Evolutionary conservation across 2,888 invertebrate species (phyloP).

Genomic region (Archips crataeganus): DNA sequence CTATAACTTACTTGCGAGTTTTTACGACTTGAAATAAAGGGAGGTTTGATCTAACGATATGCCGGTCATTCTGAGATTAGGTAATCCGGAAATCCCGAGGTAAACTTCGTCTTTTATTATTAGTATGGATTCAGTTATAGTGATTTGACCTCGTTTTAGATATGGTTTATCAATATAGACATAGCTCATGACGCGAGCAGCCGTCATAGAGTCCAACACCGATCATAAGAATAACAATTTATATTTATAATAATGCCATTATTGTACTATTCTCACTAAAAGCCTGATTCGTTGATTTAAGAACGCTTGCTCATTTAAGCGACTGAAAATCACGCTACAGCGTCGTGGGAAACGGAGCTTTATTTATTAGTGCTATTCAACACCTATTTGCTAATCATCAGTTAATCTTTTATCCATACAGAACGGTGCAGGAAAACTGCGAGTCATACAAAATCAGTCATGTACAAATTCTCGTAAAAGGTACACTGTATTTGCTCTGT

Average conservation of each 20-base stretch:
- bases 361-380: not conserved
- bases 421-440: not conserved
- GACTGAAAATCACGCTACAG: not conserved
- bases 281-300: not conserved
- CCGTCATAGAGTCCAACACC: not conserved
- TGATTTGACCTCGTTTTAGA: slow-evolving; percentile 28
- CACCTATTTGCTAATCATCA: not conserved
- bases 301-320: not conserved
- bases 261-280: not conserved
- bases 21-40: slow-evolving; percentile 3
- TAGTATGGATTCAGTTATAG: not conserved
- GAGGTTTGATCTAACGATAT: not conserved
- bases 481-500: not conserved
- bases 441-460: not conserved
- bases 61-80: slow-evolving; percentile 15
- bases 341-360: not conserved
- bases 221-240: slow-evolving; percentile 2
- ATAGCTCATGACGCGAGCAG: slow-evolving; percentile 7
- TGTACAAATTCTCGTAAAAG: not conserved
- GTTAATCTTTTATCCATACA: not conserved
- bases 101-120: slow-evolving; percentile 6
- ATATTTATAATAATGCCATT: not conserved
- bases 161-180: slow-evolving; percentile 31
- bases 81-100: slow-evolving; percentile 13
- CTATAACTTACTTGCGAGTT: not conserved